A percentile compares a stretch with the other conserved stretches of the same genome.
phyloP scores from a whole-genome alignment of 2,797 vertebrate species.

The Euphonia xanthogaster region DNA sequence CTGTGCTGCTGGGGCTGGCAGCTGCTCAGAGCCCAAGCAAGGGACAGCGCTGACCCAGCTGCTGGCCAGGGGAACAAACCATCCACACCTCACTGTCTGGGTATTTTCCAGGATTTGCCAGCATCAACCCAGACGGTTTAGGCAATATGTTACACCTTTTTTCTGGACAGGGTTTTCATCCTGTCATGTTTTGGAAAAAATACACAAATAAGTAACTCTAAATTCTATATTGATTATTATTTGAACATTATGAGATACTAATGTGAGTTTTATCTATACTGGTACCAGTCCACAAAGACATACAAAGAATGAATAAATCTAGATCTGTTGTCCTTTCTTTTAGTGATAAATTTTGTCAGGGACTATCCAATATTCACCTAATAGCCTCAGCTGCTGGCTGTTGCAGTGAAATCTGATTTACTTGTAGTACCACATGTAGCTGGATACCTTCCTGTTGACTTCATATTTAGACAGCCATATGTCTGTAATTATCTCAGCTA shows the following conservation, averaged over 20 bases:
- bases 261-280: not conserved
- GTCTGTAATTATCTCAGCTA: constrained; percentile 21
- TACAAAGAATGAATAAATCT: not conserved
- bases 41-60: not conserved
- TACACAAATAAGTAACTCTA: not conserved
- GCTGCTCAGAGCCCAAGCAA: not conserved
- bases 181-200: not conserved
- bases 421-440: not conserved
- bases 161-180: not conserved
- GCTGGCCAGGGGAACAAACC: not conserved
- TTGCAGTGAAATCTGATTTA: constrained; percentile 35
- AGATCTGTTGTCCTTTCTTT: not conserved
- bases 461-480: constrained; percentile 30
- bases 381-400: not conserved
- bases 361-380: not conserved
- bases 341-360: not conserved
- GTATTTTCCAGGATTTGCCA: not conserved
- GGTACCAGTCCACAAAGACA: not conserved
- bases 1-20: not conserved
- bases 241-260: not conserved
- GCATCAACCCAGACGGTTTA: not conserved
- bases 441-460: constrained; percentile 51
- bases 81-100: not conserved
- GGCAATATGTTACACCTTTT: not conserved
- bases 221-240: not conserved